These are phyloP conservation scores for Heliothis virescens DNA, from an alignment of 1,140 invertebrate genomes.

Conservation along the genomic window DNA sequence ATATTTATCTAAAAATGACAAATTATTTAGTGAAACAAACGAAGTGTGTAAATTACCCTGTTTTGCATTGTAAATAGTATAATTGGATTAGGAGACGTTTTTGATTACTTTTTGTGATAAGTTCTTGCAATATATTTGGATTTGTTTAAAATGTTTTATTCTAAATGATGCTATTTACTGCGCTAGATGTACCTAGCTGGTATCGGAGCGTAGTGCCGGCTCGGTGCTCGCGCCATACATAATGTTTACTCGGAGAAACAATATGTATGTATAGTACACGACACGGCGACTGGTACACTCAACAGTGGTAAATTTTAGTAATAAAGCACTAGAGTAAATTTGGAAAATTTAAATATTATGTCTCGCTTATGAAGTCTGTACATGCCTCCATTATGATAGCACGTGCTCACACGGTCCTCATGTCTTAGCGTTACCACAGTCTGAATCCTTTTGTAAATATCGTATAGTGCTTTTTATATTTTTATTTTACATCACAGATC, in stretches of 20 bases:
- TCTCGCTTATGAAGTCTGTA: conserved; percentile 52
- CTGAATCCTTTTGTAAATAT: conserved; percentile 74
- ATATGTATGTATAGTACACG: conserved; percentile 52
- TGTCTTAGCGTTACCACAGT: conserved; percentile 67
- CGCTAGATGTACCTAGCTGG: conserved; percentile 69
- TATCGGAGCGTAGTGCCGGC: conserved; percentile 53
- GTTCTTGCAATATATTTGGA: conserved; percentile 76
- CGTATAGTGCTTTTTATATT: conserved; percentile 63
- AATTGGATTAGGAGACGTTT: conserved; percentile 69
- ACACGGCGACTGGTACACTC: conserved; percentile 64
- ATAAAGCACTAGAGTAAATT: conserved; percentile 54
- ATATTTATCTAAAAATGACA: conserved; percentile 84
- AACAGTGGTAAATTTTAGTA: conserved; percentile 65
- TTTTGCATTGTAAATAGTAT: conserved; percentile 84
- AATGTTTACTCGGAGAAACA: conserved; percentile 56
- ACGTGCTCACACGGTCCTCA: conserved; percentile 20
- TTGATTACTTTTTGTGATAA: conserved; percentile 74
- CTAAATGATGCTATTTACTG: conserved; percentile 66
- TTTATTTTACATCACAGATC: conserved; percentile 67
- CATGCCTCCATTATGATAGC: conserved; percentile 43
- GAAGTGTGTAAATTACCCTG: conserved; percentile 76
- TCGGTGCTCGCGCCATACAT: conserved; percentile 51
- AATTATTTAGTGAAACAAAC: conserved; percentile 78
- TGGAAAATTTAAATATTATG: conserved; percentile 34
- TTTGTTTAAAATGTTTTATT: conserved; percentile 59